phyloP scores from a whole-genome alignment of 2,888 invertebrate genomes.

The Mimachlamys varia region DNA sequence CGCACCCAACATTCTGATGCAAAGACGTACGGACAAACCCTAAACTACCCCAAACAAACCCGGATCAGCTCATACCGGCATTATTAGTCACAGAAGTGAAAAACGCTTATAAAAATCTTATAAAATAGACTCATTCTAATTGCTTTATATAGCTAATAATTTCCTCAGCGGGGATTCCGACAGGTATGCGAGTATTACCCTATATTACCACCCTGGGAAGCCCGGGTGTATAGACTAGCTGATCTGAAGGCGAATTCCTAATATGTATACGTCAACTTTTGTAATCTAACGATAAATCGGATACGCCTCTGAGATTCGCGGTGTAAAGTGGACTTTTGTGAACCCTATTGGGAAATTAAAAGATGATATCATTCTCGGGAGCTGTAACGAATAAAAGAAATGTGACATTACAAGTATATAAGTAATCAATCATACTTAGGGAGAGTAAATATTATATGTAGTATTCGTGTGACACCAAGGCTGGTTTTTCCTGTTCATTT shows the following conservation, averaged over 20 bases:
- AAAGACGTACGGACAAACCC: background rate
- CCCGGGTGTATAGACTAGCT: background rate
- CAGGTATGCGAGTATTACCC: background rate
- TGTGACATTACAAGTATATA: constrained; percentile 31
- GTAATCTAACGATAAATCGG: constrained; percentile 12
- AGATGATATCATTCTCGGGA: constrained; percentile 3
- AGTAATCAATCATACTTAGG: constrained; percentile 4
- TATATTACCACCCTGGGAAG: background rate
- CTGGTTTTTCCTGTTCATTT: constrained; percentile 1
- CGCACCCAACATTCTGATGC: background rate
- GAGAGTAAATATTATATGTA: background rate
- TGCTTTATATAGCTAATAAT: background rate
- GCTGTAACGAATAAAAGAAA: constrained; percentile 3
- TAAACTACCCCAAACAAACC: background rate
- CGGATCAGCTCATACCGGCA: background rate
- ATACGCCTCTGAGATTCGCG: background rate
- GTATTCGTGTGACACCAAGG: background rate
- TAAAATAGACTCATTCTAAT: constrained; percentile 9
- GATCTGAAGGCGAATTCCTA: background rate
- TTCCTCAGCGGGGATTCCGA: background rate
- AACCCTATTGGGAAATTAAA: constrained; percentile 31
- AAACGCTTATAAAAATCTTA: background rate
- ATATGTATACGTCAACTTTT: background rate
- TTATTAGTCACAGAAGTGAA: background rate
- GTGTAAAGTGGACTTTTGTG: background rate